Evolutionary conservation across 2,888 invertebrate species (phyloP).

Genomic region (Drosophila anceps): DNA sequence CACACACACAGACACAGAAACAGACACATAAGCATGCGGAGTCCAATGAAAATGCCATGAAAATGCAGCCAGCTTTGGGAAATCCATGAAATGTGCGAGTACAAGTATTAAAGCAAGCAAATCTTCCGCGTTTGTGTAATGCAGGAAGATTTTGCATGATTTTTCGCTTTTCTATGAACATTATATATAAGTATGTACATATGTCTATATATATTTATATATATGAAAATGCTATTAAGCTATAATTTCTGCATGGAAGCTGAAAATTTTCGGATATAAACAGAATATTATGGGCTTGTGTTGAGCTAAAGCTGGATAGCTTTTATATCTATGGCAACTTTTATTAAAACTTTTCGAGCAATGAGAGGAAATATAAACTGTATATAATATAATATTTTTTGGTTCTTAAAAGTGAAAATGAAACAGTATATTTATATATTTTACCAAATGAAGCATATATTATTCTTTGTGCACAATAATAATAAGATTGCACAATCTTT

Average conservation of each 20-base stretch:
- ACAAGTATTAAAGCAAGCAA: constrained; percentile 61
- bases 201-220: background rate
- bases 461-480: no score
- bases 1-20: constrained; percentile 23
- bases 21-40: constrained; percentile 32
- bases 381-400: no score
- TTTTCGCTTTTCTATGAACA: constrained; percentile 50
- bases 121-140: constrained; percentile 83
- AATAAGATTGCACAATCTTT: no score
- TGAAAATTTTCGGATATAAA: no score
- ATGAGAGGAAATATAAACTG: background rate
- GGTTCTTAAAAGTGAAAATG: no score
- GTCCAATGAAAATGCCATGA: constrained; percentile 74
- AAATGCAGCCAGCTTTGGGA: constrained; percentile 70
- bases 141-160: constrained; percentile 78
- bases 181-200: constrained; percentile 2
- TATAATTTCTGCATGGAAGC: background rate
- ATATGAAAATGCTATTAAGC: background rate
- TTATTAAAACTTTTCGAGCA: background rate
- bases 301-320: background rate
- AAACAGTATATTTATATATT: no score
- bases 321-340: background rate
- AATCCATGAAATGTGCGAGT: constrained; percentile 73
- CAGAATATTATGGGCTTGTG: background rate
- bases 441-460: no score